A percentile compares a stretch with the other conserved stretches of the same genome.
Evolutionary conservation across 30 jellyfish, hydroid and myxozoan species (phyloP).

Genomic region (Hydractinia echinata): DNA sequence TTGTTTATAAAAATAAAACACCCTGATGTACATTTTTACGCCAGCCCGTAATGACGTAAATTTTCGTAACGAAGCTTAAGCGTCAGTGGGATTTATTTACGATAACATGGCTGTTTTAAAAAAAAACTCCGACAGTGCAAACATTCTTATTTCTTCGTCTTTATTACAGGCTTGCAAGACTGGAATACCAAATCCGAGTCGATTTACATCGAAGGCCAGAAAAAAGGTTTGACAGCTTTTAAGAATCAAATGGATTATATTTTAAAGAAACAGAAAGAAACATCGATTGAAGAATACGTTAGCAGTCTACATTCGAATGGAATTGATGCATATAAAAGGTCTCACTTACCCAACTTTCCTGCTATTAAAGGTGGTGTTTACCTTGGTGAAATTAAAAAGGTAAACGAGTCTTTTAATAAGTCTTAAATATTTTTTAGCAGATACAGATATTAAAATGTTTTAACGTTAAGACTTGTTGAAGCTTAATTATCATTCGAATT

Average conservation of each 20-base stretch:
- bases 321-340: constrained; percentile 19
- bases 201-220: constrained; percentile 23
- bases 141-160: no score
- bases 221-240: constrained; percentile 22
- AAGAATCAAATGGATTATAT: constrained; percentile 29
- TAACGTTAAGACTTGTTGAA: no score
- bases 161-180: constrained; percentile 27
- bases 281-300: constrained; percentile 15
- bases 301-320: constrained; percentile 20
- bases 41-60: no score
- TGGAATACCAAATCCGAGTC: constrained; percentile 34
- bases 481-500: no score
- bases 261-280: constrained; percentile 21
- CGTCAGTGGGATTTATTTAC: no score
- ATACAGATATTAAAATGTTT: no score
- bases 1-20: no score
- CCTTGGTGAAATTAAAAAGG: constrained; percentile 25
- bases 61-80: no score
- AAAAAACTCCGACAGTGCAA: no score
- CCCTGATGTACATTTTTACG: not conserved
- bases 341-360: constrained; percentile 22
- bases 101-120: no score
- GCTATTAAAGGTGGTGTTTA: constrained; percentile 24
- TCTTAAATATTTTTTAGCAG: not conserved
- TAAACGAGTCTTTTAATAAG: not conserved